phyloP scores from a whole-genome alignment of 2,797 vertebrate species.

The Helicolenus hilgendorfi region DNA sequence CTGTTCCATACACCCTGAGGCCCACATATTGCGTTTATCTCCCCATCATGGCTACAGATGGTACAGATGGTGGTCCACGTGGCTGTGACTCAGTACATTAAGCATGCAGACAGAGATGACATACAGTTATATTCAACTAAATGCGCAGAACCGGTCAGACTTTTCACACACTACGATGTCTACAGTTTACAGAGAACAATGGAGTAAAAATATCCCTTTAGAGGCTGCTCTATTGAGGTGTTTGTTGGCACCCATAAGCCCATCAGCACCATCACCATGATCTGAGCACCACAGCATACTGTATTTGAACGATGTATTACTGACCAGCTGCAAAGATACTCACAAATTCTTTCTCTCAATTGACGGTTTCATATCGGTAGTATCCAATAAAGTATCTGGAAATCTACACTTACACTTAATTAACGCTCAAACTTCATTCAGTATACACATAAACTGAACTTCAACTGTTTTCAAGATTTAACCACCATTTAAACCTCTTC shows the following conservation, averaged over 20 bases:
- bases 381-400: not conserved
- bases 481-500: no score
- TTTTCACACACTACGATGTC: not conserved
- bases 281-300: not conserved
- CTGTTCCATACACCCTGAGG: not conserved
- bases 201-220: not conserved
- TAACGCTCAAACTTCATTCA: not conserved
- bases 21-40: not conserved
- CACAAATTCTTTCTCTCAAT: not conserved
- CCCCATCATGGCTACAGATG: slow-evolving; percentile 4
- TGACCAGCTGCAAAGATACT: not conserved
- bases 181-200: not conserved
- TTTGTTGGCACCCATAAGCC: not conserved
- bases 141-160: not conserved
- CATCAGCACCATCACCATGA: not conserved
- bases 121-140: not conserved
- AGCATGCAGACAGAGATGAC: not conserved
- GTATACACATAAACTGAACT: not conserved
- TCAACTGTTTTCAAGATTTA: accelerated
- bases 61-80: not conserved
- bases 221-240: not conserved
- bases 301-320: not conserved
- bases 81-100: slow-evolving; percentile 21
- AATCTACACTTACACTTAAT: not conserved
- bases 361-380: no score